Conservation (phyloP, 2,113 vertebrate genomes). For the Hippopotamus amphibius region DNA sequence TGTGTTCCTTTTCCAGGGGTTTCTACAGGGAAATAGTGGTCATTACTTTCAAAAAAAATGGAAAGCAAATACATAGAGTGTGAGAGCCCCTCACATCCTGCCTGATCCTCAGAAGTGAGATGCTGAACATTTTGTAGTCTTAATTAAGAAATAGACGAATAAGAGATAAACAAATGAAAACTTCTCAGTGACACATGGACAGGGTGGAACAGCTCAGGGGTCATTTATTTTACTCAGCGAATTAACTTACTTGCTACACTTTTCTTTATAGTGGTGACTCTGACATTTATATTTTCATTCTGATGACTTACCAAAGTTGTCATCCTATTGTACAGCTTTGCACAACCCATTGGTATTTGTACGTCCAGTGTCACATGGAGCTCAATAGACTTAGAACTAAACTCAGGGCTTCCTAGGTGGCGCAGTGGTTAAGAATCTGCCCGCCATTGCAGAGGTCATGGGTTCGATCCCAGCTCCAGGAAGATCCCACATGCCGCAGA, state of each 20-base stretch:
- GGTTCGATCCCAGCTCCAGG: too few species aligned
- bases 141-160: not conserved
- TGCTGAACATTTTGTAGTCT: not conserved
- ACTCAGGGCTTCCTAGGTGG: not conserved
- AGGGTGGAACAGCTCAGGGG: not conserved
- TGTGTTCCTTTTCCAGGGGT: slow-evolving; percentile 64
- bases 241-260: not conserved
- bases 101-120: not conserved
- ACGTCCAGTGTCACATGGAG: not conserved
- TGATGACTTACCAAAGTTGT: not conserved
- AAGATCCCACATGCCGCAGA: too few species aligned
- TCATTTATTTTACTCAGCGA: not conserved
- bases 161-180: not conserved
- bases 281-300: not conserved
- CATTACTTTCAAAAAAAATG: slow-evolving; percentile 42
- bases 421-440: too few species aligned
- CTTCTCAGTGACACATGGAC: not conserved
- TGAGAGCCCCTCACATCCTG: not conserved
- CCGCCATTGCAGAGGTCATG: too few species aligned
- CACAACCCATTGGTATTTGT: not conserved
- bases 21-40: slow-evolving; percentile 30
- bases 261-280: not conserved
- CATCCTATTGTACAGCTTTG: not conserved
- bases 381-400: not conserved
- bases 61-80: slow-evolving; percentile 20